Percentiles rank a stretch among this genome's conserved stretches.
phyloP scores from a whole-genome alignment of 2,888 invertebrate species.

The Yponomeuta cagnagella region DNA sequence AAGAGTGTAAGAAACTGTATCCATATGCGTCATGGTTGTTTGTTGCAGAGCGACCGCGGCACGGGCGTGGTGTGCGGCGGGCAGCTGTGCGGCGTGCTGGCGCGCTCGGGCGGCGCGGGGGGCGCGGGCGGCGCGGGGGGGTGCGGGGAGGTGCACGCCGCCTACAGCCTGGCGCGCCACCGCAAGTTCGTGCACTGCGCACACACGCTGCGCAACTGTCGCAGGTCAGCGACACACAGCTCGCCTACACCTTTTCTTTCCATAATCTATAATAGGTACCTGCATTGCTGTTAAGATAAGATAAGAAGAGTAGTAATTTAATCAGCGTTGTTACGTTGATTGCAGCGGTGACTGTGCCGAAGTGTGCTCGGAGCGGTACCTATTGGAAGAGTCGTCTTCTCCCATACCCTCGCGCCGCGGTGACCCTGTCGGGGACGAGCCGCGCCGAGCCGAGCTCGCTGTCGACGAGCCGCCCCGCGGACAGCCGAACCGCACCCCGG shows the following conservation, averaged over 20 bases:
- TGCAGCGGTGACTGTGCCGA: constrained; percentile 40
- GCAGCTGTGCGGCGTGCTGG: constrained; percentile 54
- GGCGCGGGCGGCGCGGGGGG: constrained; percentile 24
- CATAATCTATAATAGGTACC: not conserved
- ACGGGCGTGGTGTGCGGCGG: constrained; percentile 56
- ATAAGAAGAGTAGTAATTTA: not conserved
- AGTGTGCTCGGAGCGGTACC: constrained; percentile 41
- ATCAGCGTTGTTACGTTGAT: not conserved
- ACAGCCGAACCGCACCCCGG: not conserved
- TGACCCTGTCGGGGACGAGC: not conserved
- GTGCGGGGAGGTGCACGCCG: constrained; percentile 44
- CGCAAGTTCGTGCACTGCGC: constrained; percentile 57
- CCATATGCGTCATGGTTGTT: no score
- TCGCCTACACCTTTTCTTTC: not conserved
- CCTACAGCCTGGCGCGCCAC: constrained; percentile 43
- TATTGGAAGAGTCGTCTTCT: constrained; percentile 25
- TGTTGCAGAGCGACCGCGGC: constrained; percentile 44
- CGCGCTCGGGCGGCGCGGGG: constrained; percentile 39
- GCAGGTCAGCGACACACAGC: constrained; percentile 29
- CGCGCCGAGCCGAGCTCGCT: not conserved
- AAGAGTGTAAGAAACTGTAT: no score
- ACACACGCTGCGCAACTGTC: constrained; percentile 38
- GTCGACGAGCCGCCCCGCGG: not conserved
- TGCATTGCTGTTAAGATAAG: not conserved
- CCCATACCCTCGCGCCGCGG: not conserved